A percentile compares a stretch with the other conserved stretches of the same genome.
These are phyloP conservation scores for Entelurus aequoreus DNA, from an alignment of 2,113 vertebrate genomes.

Conservation along the genomic window DNA sequence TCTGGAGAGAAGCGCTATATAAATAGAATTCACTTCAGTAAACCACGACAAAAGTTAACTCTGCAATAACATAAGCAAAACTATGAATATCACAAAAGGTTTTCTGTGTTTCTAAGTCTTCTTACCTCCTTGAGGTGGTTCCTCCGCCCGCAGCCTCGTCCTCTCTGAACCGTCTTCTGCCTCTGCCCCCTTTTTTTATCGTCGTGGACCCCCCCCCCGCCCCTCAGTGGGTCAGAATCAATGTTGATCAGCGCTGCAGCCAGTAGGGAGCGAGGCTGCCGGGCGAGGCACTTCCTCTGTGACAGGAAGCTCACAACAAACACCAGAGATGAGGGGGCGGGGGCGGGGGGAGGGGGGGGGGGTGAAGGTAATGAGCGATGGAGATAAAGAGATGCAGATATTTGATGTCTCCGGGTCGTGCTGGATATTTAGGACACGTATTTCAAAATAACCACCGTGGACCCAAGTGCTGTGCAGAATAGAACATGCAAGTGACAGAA, in stretches of 20 bases:
- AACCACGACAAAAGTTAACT: no score
- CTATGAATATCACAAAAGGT: no score
- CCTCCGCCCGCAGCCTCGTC: conserved; percentile 11
- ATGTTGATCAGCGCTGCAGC: conserved; percentile 47
- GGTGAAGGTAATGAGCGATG: conserved; percentile 19
- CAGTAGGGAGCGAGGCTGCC: conserved; percentile 58
- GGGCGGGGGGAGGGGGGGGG: neutral
- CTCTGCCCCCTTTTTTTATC: conserved; percentile 50
- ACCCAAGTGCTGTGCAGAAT: no score
- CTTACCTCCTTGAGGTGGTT: conserved; percentile 36
- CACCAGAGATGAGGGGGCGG: conserved; percentile 35
- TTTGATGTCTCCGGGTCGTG: conserved; percentile 22
- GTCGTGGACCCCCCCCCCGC: conserved; percentile 19
- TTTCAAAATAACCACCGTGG: no score
- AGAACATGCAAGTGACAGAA: no score
- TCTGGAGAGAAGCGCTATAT: no score
- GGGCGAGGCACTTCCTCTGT: conserved; percentile 77
- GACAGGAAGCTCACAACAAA: conserved; percentile 74
- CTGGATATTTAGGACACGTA: neutral
- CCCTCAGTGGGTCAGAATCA: conserved; percentile 46
- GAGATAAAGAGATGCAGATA: conserved; percentile 41
- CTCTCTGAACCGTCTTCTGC: conserved; percentile 12
- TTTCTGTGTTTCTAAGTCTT: neutral
- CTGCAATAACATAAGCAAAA: no score
- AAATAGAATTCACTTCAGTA: no score